These are phyloP conservation scores for Drosophila seguyi DNA, from an alignment of 1,140 invertebrate genomes.

Conservation along the genomic window DNA sequence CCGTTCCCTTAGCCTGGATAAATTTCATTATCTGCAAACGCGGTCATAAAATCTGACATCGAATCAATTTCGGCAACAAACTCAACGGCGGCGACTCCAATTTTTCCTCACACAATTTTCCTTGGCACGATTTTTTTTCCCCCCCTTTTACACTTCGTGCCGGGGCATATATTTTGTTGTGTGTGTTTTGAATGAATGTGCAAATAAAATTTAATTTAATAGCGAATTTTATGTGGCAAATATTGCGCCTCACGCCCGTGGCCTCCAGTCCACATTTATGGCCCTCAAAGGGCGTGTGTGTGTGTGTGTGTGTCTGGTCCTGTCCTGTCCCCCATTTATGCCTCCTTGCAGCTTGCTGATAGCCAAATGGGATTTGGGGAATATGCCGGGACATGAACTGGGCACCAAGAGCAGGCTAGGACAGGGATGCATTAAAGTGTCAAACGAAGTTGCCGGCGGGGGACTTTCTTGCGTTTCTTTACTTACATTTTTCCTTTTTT, in stretches of 20 bases:
- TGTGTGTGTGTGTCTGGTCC: no score
- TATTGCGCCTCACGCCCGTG: constrained; percentile 70
- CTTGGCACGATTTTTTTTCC: constrained; percentile 14
- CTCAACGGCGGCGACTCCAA: neutral
- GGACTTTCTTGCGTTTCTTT: constrained; percentile 17
- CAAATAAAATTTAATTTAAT: constrained; percentile 83
- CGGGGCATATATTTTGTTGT: constrained; percentile 51
- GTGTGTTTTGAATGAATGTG: constrained; percentile 74
- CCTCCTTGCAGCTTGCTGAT: no score
- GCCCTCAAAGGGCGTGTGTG: constrained; percentile 45
- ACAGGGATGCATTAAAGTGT: constrained; percentile 68
- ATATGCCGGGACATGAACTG: constrained; percentile 44
- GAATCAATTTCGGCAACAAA: constrained; percentile 66
- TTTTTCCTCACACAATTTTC: neutral
- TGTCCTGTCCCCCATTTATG: no score
- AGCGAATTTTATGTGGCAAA: constrained; percentile 75
- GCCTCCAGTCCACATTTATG: constrained; percentile 46
- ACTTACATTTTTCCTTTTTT: neutral
- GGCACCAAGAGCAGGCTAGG: neutral
- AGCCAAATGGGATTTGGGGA: constrained; percentile 79
- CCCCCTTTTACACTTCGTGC: neutral
- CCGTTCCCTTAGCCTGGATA: constrained; percentile 42
- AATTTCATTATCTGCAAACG: constrained; percentile 82
- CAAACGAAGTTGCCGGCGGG: constrained; percentile 56
- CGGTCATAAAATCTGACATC: constrained; percentile 71